Base-by-base conservation (phyloP, 1,140 invertebrate genomes). In the Brachionus plicatilis region DNA sequence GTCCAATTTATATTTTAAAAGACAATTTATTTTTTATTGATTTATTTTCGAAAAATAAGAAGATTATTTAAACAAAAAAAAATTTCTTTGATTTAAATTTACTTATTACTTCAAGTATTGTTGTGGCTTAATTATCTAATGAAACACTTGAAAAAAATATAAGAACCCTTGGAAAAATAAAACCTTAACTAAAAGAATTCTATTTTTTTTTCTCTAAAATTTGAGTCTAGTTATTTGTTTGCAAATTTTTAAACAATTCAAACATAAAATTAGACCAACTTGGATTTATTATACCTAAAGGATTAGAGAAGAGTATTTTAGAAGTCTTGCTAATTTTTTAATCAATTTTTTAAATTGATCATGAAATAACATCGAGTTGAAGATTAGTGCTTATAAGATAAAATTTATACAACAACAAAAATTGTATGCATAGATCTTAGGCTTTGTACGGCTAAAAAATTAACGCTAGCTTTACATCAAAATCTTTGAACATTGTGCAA, bases 311-410 rank as follows among this genome's bases (percentile, higher is more conserved):
- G 68, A 41, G 20, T 72, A 72, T 20, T 72, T 72, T 72, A 43
- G 68, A 72, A 43, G 37, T 72, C 43, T 72, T 17, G 37, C 33
- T 72, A 41, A 43, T 43, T 43, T 41, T 72, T 72, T 72, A 72
- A 72, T 47, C 17, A 41, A 33, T 68, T 68, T 68, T 29, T n/a
- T 41, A 72, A 72, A 72, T 72, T 72, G 68, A 72, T 72, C 29
- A 72, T 41, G 41, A 72, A 72, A 72, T 43, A 43, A 72, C 37
- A 72, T 72, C 41, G 68, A 41, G 68, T 72, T 45, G 68, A 72
- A 72, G 68, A 72, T 72, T 72, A 45, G 41, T 45, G 41, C 9
- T 43, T 43, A n/a, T 43, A 72, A 43, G 29, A 41, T 72, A 72
- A 45, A 20, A 43, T 72, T 72, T 72, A 41, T 17, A 60, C 17